These are phyloP conservation scores for Drosophila oshimai DNA, from an alignment of 1,140 invertebrate genomes.

Conservation along the genomic window DNA sequence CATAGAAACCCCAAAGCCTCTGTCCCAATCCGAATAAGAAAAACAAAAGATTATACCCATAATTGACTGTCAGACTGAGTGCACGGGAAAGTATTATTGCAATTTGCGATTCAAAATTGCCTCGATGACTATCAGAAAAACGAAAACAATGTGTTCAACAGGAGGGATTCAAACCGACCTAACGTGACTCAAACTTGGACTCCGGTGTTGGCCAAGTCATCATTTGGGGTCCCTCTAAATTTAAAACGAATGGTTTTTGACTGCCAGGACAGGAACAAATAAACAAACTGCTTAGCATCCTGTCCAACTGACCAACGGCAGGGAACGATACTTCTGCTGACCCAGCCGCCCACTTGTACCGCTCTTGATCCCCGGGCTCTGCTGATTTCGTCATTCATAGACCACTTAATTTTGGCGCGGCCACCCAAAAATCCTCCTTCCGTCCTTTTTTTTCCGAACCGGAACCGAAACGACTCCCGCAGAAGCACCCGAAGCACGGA, in stretches of 20 bases:
- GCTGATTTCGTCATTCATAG: constrained; percentile 46
- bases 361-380: background rate
- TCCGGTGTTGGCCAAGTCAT: background rate
- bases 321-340: background rate
- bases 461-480: constrained; percentile 27
- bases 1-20: background rate
- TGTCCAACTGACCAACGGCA: constrained; percentile 3
- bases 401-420: constrained; percentile 65
- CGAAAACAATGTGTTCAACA: constrained; percentile 7
- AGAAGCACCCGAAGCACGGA: constrained; percentile 17
- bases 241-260: constrained; percentile 43
- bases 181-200: background rate
- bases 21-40: background rate
- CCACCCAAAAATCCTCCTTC: background rate
- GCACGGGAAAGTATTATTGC: constrained; percentile 13
- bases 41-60: constrained; percentile 8
- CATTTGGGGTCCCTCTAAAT: constrained; percentile 41
- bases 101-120: constrained; percentile 1
- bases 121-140: constrained; percentile 7
- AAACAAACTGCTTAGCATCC: constrained; percentile 25
- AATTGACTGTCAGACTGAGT: constrained; percentile 29
- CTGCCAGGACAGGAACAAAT: constrained; percentile 12
- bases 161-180: background rate
- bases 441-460: background rate
- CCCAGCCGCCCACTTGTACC: constrained; percentile 4